phyloP scores from a whole-genome alignment of 1,140 invertebrate species.

The Anoplolepis gracilipes region DNA sequence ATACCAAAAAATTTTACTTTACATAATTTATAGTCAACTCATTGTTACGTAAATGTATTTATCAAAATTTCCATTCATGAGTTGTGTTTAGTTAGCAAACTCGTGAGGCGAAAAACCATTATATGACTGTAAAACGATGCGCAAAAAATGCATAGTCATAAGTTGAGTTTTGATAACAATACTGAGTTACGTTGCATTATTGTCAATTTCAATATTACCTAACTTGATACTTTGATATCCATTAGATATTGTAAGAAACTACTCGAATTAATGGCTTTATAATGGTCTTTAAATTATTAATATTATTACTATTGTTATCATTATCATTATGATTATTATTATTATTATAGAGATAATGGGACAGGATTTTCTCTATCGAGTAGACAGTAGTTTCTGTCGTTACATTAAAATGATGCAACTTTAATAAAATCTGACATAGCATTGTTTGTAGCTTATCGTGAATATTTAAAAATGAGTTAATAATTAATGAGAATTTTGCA shows the following conservation, averaged over 20 bases:
- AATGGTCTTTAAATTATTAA: neutral
- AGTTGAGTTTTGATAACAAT: neutral
- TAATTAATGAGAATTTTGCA: slow-evolving; percentile 6
- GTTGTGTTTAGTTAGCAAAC: neutral
- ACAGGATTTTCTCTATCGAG: neutral
- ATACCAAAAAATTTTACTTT: neutral
- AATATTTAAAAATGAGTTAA: slow-evolving; percentile 42
- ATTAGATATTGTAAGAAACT: neutral
- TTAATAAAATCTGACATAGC: slow-evolving; percentile 5
- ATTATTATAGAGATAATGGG: neutral
- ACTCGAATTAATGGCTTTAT: slow-evolving; percentile 9
- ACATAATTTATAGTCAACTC: neutral
- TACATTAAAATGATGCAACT: neutral
- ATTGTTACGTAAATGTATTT: neutral
- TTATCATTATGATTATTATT: neutral
- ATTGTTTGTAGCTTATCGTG: neutral
- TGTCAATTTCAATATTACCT: neutral
- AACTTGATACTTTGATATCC: neutral
- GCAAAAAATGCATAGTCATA: slow-evolving; percentile 13
- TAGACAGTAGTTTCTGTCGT: neutral
- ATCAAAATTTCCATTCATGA: neutral
- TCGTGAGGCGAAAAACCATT: neutral
- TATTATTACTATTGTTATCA: neutral
- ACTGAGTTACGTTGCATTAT: neutral
- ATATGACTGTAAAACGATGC: neutral